Conservation (phyloP, 2,888 invertebrate genomes). For the Julus scanicus region DNA sequence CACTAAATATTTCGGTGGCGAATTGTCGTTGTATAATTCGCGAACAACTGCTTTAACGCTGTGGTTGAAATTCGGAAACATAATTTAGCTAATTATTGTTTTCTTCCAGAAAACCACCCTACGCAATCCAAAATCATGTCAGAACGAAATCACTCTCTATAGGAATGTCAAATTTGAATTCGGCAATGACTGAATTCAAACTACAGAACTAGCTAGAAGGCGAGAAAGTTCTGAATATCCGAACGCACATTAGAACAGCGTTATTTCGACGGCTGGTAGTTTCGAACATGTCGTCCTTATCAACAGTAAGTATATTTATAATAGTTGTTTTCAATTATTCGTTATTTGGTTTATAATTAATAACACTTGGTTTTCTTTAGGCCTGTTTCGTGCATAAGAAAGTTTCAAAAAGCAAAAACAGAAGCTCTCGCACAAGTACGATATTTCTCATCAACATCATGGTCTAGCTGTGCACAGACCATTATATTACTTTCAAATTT, state of each 20-base stretch:
- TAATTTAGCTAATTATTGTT: neutral
- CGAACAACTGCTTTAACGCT: neutral
- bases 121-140: too few relatives aligned
- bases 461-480: neutral
- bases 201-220: too few relatives aligned
- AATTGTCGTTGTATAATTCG: neutral
- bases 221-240: too few relatives aligned
- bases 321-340: neutral
- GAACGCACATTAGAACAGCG: too few relatives aligned
- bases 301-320: neutral
- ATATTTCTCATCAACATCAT: neutral
- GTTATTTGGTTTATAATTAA: neutral
- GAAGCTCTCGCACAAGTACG: neutral
- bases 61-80: neutral
- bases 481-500: neutral
- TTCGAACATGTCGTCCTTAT: neutral
- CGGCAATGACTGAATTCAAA: too few relatives aligned
- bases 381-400: neutral
- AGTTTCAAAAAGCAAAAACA: neutral
- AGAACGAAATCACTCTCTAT: too few relatives aligned
- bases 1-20: neutral
- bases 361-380: neutral
- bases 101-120: neutral
- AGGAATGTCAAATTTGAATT: too few relatives aligned
- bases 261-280: too few relatives aligned